Percentiles rank a stretch among this genome's conserved stretches.
Evolutionary conservation across 2,113 vertebrate genomes (phyloP).

Genomic region (Sisor rabdophorus): DNA sequence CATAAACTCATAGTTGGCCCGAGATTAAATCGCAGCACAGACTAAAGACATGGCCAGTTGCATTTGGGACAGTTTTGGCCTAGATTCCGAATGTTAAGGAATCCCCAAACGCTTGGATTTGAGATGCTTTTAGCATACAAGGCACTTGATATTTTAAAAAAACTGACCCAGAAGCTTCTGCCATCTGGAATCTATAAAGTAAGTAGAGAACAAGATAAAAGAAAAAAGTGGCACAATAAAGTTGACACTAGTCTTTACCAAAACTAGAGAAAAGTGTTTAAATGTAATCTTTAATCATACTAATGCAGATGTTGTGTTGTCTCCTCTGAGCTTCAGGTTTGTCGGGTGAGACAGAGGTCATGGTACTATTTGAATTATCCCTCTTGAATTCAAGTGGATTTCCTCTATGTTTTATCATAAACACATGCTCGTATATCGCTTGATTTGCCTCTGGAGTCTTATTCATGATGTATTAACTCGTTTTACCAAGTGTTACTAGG

Average conservation of each 20-base stretch:
- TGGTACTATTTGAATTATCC: neutral
- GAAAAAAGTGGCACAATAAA: neutral
- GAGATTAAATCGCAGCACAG: slow-evolving; percentile 7
- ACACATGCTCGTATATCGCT: neutral
- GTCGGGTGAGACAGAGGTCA: neutral
- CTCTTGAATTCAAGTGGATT: neutral
- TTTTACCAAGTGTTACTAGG: neutral
- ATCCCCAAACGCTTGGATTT: slow-evolving; percentile 1
- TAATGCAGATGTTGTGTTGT: neutral
- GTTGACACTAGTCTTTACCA: neutral
- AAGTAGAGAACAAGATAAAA: too few species aligned
- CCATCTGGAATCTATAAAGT: slow-evolving; percentile 10
- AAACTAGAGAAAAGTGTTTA: neutral
- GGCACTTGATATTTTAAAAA: neutral
- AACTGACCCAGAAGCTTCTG: slow-evolving; percentile 14
- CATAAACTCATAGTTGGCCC: neutral
- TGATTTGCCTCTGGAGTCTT: neutral
- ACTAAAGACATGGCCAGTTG: neutral
- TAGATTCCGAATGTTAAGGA: slow-evolving; percentile 14
- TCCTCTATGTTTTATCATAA: neutral
- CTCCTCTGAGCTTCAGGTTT: neutral
- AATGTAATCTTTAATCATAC: neutral
- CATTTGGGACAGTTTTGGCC: slow-evolving; percentile 1
- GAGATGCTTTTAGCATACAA: slow-evolving; percentile 4
- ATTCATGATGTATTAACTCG: neutral